Base-by-base conservation (phyloP, 2,113 vertebrate genomes). In the Emydura subglobosa region DNA sequence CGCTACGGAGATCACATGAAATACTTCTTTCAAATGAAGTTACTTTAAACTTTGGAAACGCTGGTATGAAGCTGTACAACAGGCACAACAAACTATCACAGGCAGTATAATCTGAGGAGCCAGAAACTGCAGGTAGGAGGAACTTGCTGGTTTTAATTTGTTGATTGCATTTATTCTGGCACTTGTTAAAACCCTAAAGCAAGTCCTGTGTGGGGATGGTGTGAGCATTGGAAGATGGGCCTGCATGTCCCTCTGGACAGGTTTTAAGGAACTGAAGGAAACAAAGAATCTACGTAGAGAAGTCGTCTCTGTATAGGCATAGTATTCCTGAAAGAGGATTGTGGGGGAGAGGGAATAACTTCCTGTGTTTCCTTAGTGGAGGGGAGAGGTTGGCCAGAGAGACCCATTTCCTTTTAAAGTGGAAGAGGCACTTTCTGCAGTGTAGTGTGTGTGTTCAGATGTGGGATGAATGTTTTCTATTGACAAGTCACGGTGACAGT, bases 61-160 rank as follows among this genome's bases (percentile, higher is more conserved):
- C 89, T 74, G 2, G 0, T 17, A 34, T 74, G 54, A 81, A 51
- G 59, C 2, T 47, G 72, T 61, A 59, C 54, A 85, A 86, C 61
- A 7, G 2, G 12, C 84, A 93, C 53, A 88, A 93, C 72, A 86
- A 88, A 82, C 31, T 0, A 7, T 25, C 4, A 24, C 65, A 5
- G 44, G 72, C 61, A 9, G 65, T 72, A 86, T 9, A 1, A 79
- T 25, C 79, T 53, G 87, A 85, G 1, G 3, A 25, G 82, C 72
- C 80, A 5, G 8, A 81, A 22, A 34, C 0, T 3, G 1, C 94
- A 95, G 97, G 96, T 96, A 93, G 92, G 96, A 93, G 92, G 96
- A 86, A 89, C 95, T 81, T 49, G 88, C 88, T 55, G 55, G 1
- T 0, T 1, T 72, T 72, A 72, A 72, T 72, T 34, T 72, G 59